Percentiles rank a stretch among this genome's conserved stretches.
phyloP scores from a whole-genome alignment of 2,888 invertebrate genomes.

The Molorchus minor region DNA sequence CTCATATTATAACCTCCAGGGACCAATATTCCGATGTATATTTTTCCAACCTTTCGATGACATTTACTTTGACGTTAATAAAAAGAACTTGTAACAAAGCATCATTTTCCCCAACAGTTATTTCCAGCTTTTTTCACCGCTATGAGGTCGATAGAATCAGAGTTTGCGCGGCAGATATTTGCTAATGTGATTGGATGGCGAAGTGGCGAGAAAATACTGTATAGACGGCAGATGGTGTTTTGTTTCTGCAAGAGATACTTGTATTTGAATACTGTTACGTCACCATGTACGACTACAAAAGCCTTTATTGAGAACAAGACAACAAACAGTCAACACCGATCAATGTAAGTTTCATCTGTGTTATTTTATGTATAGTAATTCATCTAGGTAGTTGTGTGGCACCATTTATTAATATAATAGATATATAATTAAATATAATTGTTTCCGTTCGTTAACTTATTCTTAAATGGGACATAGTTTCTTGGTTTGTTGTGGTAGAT shows the following conservation, averaged over 20 bases:
- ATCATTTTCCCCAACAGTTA: conserved; percentile 19
- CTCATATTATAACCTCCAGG: too few species aligned
- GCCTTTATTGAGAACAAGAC: conserved; percentile 3
- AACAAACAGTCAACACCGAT: background rate
- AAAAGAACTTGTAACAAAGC: conserved; percentile 6
- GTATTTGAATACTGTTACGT: conserved; percentile 5
- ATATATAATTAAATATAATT: too few species aligned
- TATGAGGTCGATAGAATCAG: conserved; percentile 31
- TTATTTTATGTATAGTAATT: too few species aligned
- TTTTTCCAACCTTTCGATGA: background rate
- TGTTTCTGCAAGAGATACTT: conserved; percentile 4
- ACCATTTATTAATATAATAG: too few species aligned
- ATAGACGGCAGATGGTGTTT: conserved; percentile 9
- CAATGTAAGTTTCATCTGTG: background rate
- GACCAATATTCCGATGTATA: background rate
- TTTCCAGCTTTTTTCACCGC: conserved; percentile 21
- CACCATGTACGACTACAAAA: conserved; percentile 3
- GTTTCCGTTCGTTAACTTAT: too few species aligned
- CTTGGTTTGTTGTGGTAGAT: too few species aligned
- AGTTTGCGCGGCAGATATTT: conserved; percentile 27
- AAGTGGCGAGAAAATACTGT: background rate
- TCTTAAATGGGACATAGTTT: too few species aligned
- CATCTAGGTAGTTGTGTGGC: too few species aligned
- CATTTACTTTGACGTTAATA: background rate
- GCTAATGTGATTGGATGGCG: conserved; percentile 2